Evolutionary conservation across 1,140 invertebrate species (phyloP).

Genomic region (Magallana gigas): DNA sequence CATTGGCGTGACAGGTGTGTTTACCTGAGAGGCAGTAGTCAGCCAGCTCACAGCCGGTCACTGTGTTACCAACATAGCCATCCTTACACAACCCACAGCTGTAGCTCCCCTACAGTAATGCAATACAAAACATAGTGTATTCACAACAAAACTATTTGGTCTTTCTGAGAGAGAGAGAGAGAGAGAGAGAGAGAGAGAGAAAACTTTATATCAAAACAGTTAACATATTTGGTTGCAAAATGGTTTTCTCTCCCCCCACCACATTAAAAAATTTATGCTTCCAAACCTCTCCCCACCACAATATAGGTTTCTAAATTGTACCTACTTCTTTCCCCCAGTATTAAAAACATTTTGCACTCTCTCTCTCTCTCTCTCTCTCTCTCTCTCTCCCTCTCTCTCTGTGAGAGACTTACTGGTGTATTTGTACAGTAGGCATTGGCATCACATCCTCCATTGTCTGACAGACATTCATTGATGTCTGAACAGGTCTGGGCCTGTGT

Average conservation of each 20-base stretch:
- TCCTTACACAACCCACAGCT: conserved; percentile 67
- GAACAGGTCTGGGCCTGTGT: conserved; percentile 59
- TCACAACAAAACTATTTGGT: not conserved
- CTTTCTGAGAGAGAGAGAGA: not conserved
- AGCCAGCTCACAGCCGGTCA: conserved; percentile 61
- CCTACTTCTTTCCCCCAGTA: too few relatives aligned
- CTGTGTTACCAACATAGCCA: conserved; percentile 64
- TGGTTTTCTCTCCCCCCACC: too few relatives aligned
- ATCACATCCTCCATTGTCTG: conserved; percentile 68
- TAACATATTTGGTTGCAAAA: too few relatives aligned
- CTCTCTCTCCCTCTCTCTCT: not conserved
- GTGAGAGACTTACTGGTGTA: conserved; percentile 57
- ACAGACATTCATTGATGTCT: conserved; percentile 64
- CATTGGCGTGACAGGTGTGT: conserved; percentile 63
- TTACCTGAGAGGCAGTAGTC: conserved; percentile 68
- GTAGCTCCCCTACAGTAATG: conserved; percentile 64
- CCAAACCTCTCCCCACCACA: too few relatives aligned
- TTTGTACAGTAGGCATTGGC: conserved; percentile 61
- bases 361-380: not conserved
- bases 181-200: too few relatives aligned
- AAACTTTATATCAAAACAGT: too few relatives aligned
- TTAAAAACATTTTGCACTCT: too few relatives aligned
- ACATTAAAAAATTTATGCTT: too few relatives aligned
- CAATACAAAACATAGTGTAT: not conserved
- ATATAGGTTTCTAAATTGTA: too few relatives aligned